phyloP scores from a whole-genome alignment of 2,113 vertebrate genomes.

The Caretta caretta region DNA sequence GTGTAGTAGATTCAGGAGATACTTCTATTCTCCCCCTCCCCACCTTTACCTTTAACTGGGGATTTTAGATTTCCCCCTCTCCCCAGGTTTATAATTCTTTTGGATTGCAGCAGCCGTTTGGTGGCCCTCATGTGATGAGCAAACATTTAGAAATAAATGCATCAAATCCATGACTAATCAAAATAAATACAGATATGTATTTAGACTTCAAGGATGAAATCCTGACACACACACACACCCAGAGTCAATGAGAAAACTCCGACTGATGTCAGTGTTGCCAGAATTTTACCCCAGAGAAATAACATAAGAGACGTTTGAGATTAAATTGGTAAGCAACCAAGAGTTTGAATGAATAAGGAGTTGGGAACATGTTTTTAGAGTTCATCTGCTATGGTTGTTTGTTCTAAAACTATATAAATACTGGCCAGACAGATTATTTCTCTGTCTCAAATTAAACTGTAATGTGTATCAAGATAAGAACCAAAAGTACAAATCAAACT shows the following conservation, averaged over 20 bases:
- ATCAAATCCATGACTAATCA: not conserved
- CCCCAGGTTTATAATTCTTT: not conserved
- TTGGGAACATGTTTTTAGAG: not conserved
- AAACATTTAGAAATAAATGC: not conserved
- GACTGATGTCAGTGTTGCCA: not conserved
- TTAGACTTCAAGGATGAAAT: not conserved
- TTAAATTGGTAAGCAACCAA: not conserved
- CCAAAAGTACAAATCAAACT: not conserved
- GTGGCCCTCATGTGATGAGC: not conserved
- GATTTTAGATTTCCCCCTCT: not conserved
- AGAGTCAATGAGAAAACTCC: not conserved
- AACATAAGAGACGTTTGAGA: not conserved
- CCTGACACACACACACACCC: not conserved
- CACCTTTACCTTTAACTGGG: not conserved
- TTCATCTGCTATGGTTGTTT: not conserved
- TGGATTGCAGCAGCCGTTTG: not conserved
- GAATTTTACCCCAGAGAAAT: not conserved
- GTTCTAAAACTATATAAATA: not conserved
- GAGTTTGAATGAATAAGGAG: not conserved
- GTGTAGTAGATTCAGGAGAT: not conserved
- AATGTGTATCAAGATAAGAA: not conserved
- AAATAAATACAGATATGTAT: not conserved
- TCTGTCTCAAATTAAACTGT: slow-evolving; percentile 32
- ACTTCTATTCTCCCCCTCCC: not conserved
- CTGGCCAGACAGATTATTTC: not conserved